Conservation (phyloP, 2,797 vertebrate species). For the Acrossocheilus wenchowensis region DNA sequence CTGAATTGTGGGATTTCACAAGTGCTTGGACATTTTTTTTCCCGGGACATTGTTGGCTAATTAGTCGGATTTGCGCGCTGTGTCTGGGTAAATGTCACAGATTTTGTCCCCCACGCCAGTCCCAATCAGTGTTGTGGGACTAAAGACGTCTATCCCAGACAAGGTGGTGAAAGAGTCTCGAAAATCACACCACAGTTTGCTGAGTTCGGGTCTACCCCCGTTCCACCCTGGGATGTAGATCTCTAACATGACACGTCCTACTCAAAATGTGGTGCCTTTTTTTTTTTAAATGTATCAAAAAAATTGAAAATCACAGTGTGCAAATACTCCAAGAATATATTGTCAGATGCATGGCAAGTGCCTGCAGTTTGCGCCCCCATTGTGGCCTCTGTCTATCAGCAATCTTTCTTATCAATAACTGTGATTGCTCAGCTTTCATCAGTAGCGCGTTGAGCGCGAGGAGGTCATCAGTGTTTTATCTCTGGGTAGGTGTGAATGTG, state of each 20-base stretch:
- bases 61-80: slow-evolving; percentile 66
- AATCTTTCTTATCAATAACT: slow-evolving; percentile 22
- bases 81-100: slow-evolving; percentile 37
- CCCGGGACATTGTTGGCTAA: slow-evolving; percentile 63
- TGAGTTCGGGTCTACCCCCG: slow-evolving; percentile 6
- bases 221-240: slow-evolving; percentile 12
- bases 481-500: slow-evolving; percentile 42
- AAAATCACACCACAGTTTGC: slow-evolving; percentile 48
- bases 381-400: slow-evolving; percentile 1
- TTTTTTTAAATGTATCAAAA: not conserved
- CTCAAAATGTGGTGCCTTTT: not conserved
- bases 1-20: slow-evolving; percentile 45
- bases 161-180: slow-evolving; percentile 63
- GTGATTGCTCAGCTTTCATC: slow-evolving; percentile 30
- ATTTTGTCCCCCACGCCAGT: slow-evolving; percentile 41
- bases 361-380: not conserved
- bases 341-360: slow-evolving; percentile 1
- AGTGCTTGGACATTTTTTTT: slow-evolving; percentile 64
- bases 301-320: not conserved
- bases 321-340: not conserved
- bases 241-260: not conserved
- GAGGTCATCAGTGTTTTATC: slow-evolving; percentile 26
- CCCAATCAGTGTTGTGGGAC: slow-evolving; percentile 51
- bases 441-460: not conserved
- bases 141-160: slow-evolving; percentile 51